Base-by-base conservation (phyloP, 37 sponge, comb jelly and placozoan genomes). In the Beroe forskalii region DNA sequence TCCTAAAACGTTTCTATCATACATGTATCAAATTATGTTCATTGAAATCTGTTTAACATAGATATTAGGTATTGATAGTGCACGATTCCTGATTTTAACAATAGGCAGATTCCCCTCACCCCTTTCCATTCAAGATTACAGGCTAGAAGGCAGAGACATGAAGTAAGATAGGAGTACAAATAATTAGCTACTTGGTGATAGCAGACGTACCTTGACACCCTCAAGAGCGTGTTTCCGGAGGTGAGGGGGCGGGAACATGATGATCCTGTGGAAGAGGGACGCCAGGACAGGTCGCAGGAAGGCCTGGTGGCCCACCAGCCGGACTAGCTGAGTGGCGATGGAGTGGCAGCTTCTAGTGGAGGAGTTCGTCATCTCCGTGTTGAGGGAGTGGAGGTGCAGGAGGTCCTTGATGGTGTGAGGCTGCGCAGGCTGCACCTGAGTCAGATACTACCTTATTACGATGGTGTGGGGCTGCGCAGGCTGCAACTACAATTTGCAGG, bases 221-320 rank as follows among this genome's bases (percentile, higher is more conserved):
- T 90, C 67, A 0, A 90, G 90, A 24, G 66, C 67, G 28, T 90
- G 67, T 62, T 32, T 36, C 40, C 90, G 38, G 17, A 66, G 90
- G 28, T 90, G 66, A 32, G 90, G 90, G 31, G 90, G 90, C 6
- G 90, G 90, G 33, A 90, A 90, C 66, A 64, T 64, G 41, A 90
- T 66, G 67, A 90, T 90, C 66, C 67, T 4, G 31, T 90, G 67
- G 37, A 90, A 90, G 31, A 90, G 66, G 8, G 63, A 62, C 4
- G 66, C 90, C 24, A 90, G 24, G 2, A 90, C 90, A 66, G 90
- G 90, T 24, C 90, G 62, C n/a, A 90, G 90, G 42, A 64, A 90
- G 90, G 90, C 67, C 41, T 66, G 66, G 42, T 62, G 67, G 6
- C 90, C 67, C 2, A 64, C 67, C 20, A 66, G 64, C n/a, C 67